Conservation (phyloP, 2,113 vertebrate species). For the Pyxicephalus adspersus region DNA sequence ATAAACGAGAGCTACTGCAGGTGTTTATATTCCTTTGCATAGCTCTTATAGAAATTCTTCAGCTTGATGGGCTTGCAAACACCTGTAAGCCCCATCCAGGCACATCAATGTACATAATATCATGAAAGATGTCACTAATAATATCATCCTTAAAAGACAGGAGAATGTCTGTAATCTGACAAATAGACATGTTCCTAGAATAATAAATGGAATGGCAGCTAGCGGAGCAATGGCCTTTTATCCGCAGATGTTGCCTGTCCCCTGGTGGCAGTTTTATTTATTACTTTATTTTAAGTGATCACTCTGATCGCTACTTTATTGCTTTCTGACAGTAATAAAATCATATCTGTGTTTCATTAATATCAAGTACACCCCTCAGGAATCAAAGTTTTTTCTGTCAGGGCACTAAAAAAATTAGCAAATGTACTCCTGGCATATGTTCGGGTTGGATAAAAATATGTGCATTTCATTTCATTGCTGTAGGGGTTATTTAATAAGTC, state of each 20-base stretch:
- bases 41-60: too few relatives aligned
- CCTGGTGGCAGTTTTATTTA: conserved; percentile 52
- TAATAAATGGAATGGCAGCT: conserved; percentile 24
- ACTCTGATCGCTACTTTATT: background rate
- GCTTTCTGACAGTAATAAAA: conserved; percentile 13
- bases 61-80: too few relatives aligned
- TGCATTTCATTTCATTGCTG: too few relatives aligned
- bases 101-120: too few relatives aligned
- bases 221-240: background rate
- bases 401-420: background rate
- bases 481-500: too few relatives aligned
- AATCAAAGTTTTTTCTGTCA: background rate
- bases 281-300: conserved; percentile 17
- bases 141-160: conserved; percentile 5
- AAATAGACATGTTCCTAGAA: conserved; percentile 6
- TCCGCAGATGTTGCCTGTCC: conserved; percentile 45
- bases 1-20: too few relatives aligned
- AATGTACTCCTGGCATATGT: too few relatives aligned
- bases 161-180: background rate
- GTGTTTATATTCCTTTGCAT: too few relatives aligned
- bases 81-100: too few relatives aligned
- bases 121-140: too few relatives aligned
- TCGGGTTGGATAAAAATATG: too few relatives aligned
- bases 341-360: conserved; percentile 12
- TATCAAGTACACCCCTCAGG: background rate